Percentiles rank a stretch among this genome's conserved stretches.
Evolutionary conservation across 2,113 vertebrate genomes (phyloP).

Genomic region (Eidolon helvum): DNA sequence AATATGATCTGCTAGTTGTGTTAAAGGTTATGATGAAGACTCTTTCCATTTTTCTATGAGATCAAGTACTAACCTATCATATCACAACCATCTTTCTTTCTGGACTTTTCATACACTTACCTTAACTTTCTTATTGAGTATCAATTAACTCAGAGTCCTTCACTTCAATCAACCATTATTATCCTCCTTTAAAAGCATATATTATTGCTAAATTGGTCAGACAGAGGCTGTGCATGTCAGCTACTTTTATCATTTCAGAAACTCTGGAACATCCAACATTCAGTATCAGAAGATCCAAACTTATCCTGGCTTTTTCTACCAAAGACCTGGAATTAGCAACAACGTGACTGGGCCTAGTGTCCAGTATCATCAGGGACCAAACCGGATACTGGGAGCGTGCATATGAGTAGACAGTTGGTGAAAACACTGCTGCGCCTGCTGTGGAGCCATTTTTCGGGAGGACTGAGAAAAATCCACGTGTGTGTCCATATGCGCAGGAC

Average conservation of each 20-base stretch:
- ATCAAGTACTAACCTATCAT: neutral
- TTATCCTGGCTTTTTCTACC: neutral
- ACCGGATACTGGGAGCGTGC: neutral
- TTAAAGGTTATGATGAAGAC: neutral
- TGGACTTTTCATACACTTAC: neutral
- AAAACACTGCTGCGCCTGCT: neutral
- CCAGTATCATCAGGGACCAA: neutral
- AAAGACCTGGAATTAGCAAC: neutral
- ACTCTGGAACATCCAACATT: neutral
- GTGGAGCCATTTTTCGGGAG: neutral
- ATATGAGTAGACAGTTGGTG: neutral
- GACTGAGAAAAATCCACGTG: neutral
- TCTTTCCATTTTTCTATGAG: neutral
- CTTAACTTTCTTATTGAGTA: neutral
- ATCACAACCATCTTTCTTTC: neutral
- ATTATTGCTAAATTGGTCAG: neutral
- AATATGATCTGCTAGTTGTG: neutral
- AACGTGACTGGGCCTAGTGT: neutral
- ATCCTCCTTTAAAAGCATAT: neutral
- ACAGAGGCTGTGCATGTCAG: neutral
- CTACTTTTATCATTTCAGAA: neutral
- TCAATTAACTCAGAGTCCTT: neutral
- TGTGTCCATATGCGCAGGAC: accelerated
- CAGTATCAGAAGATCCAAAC: neutral
- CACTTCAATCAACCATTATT: neutral